Evolutionary conservation across 1,140 invertebrate genomes (phyloP).

Genomic region (Drosophila novamexicana): DNA sequence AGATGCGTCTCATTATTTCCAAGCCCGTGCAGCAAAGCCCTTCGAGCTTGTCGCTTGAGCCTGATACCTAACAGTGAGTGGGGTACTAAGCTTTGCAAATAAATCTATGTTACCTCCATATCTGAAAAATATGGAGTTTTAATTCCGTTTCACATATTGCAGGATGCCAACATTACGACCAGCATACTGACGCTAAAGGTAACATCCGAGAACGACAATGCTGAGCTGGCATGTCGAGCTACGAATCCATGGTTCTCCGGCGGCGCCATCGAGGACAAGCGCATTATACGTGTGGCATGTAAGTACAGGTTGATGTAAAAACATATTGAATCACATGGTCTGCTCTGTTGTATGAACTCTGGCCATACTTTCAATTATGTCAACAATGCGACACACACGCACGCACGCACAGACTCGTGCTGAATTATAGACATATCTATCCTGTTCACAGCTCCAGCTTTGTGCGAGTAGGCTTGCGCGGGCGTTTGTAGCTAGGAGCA

Average conservation of each 20-base stretch:
- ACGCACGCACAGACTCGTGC: neutral
- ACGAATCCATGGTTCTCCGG: conserved; percentile 95
- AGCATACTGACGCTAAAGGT: conserved; percentile 91
- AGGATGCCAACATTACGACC: conserved; percentile 89
- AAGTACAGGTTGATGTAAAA: conserved; percentile 85
- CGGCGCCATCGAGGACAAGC: conserved; percentile 90
- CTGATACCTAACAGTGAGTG: neutral
- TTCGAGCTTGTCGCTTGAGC: conserved; percentile 12
- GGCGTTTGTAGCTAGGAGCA: conserved; percentile 19
- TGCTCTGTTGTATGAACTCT: conserved; percentile 11
- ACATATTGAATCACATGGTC: neutral
- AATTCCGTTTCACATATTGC: conserved; percentile 19
- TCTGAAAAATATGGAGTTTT: neutral
- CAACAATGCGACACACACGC: conserved; percentile 26
- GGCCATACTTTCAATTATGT: conserved; percentile 44
- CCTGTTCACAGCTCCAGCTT: conserved; percentile 29
- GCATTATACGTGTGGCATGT: conserved; percentile 93
- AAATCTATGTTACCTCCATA: neutral
- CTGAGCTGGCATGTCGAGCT: conserved; percentile 93
- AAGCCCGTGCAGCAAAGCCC: conserved; percentile 25
- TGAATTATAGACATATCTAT: conserved; percentile 13
- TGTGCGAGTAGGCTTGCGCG: conserved; percentile 5
- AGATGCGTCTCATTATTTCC: conserved; percentile 57
- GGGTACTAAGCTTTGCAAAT: neutral
- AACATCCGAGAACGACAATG: conserved; percentile 91